These are phyloP conservation scores for Abramis brama DNA, from an alignment of 2,113 vertebrate species.

Conservation along the genomic window DNA sequence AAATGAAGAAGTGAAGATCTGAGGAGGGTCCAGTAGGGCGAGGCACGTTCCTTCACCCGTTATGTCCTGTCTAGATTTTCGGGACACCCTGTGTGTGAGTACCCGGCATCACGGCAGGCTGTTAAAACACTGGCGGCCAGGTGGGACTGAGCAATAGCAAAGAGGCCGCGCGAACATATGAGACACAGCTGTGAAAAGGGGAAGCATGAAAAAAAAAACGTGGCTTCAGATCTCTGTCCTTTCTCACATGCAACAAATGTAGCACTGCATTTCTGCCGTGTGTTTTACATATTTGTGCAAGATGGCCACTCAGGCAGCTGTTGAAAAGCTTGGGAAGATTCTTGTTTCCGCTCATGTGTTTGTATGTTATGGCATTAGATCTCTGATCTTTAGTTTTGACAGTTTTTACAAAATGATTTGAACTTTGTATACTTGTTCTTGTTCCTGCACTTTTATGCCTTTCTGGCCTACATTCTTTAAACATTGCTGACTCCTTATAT, in stretches of 20 bases:
- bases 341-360: conserved; percentile 17
- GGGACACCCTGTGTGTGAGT: conserved; percentile 60
- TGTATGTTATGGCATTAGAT: conserved; percentile 6
- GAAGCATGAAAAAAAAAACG: conserved; percentile 58
- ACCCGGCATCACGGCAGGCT: conserved; percentile 63
- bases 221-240: conserved; percentile 60
- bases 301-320: conserved; percentile 1
- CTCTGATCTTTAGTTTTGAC: conserved; percentile 21
- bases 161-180: conserved; percentile 75
- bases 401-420: not conserved
- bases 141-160: conserved; percentile 75
- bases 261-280: not conserved
- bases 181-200: conserved; percentile 75
- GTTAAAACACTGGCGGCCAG: conserved; percentile 73
- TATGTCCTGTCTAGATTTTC: conserved; percentile 61
- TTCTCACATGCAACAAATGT: conserved; percentile 39
- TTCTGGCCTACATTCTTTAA: not conserved
- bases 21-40: conserved; percentile 48
- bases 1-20: conserved; percentile 65
- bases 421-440: not conserved
- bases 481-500: conserved; percentile 1
- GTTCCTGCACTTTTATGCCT: not conserved
- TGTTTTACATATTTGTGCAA: conserved; percentile 44
- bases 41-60: conserved; percentile 49
- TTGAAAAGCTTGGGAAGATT: conserved; percentile 9